These are phyloP conservation scores for Meiosimyza platycephala DNA, from an alignment of 2,888 invertebrate species.

Conservation along the genomic window DNA sequence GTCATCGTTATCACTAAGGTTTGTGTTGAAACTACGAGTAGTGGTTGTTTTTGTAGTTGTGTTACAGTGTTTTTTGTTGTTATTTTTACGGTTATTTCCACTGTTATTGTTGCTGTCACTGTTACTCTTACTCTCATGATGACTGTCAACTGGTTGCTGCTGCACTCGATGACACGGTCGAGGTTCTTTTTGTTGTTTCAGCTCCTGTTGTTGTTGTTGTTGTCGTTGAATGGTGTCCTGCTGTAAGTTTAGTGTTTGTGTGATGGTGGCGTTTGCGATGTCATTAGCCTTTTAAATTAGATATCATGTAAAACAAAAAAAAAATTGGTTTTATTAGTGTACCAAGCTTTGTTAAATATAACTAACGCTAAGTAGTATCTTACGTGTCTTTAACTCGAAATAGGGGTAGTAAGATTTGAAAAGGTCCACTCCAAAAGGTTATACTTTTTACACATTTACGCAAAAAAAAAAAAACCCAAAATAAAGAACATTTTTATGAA, in stretches of 20 bases:
- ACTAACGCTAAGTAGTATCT: too few relatives aligned
- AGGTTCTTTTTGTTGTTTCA: not conserved
- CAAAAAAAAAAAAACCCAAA: too few relatives aligned
- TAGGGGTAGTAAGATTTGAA: too few relatives aligned
- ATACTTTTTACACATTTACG: too few relatives aligned
- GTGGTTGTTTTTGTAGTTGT: conserved; percentile 34
- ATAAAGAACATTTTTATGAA: too few relatives aligned
- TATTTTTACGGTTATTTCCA: conserved; percentile 31
- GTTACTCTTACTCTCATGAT: conserved; percentile 9
- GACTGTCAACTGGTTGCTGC: conserved; percentile 19
- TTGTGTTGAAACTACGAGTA: not conserved
- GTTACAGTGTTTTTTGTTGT: conserved; percentile 29
- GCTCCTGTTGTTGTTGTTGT: conserved; percentile 16
- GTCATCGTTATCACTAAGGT: conserved; percentile 12
- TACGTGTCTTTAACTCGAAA: too few relatives aligned
- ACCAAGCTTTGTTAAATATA: not conserved
- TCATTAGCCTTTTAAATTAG: conserved; percentile 8
- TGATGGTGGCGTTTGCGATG: not conserved
- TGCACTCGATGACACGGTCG: conserved; percentile 15
- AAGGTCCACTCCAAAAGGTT: too few relatives aligned
- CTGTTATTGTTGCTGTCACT: conserved; percentile 24
- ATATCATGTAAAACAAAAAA: not conserved
- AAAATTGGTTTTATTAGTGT: not conserved
- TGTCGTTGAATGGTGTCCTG: conserved; percentile 9
- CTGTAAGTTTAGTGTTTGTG: conserved; percentile 2